A percentile compares a stretch with the other conserved stretches of the same genome.
Evolutionary conservation across 1,140 invertebrate species (phyloP).

Genomic region (Chironomus striatipennis): DNA sequence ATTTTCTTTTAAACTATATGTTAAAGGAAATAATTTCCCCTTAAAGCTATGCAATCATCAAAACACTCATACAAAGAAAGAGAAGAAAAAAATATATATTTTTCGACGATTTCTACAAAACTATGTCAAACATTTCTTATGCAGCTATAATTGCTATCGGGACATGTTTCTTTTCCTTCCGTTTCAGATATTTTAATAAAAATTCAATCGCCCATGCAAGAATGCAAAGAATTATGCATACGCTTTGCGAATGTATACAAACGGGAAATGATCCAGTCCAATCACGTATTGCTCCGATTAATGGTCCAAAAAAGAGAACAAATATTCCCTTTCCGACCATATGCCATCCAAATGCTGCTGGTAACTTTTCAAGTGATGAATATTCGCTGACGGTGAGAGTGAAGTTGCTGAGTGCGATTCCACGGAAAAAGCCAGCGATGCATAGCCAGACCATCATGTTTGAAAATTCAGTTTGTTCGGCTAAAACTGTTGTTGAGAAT

Average conservation of each 20-base stretch:
- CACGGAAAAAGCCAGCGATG: conserved; percentile 62
- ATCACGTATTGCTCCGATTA: conserved; percentile 62
- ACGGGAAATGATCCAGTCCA: conserved; percentile 55
- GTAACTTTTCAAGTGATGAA: conserved; percentile 60
- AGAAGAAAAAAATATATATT: not conserved
- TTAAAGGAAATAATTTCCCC: not conserved
- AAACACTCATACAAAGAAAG: not conserved
- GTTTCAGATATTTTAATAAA: conserved; percentile 35
- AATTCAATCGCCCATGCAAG: conserved; percentile 60
- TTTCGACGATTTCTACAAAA: not conserved
- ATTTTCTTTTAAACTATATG: no score
- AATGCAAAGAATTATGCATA: conserved; percentile 55
- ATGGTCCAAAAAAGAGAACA: conserved; percentile 56
- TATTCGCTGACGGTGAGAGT: conserved; percentile 65
- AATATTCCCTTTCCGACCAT: conserved; percentile 67
- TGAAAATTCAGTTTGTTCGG: conserved; percentile 54
- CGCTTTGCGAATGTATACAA: conserved; percentile 61
- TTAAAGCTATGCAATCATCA: not conserved
- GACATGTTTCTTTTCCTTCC: conserved; percentile 21
- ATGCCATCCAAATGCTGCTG: conserved; percentile 64
- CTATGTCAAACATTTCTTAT: not conserved
- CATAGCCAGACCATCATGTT: conserved; percentile 55
- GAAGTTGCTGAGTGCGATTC: conserved; percentile 60
- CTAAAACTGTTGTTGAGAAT: conserved; percentile 51
- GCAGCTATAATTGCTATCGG: conserved; percentile 18